phyloP scores from a whole-genome alignment of 2,888 invertebrate species.

The Dendrolimus houi region DNA sequence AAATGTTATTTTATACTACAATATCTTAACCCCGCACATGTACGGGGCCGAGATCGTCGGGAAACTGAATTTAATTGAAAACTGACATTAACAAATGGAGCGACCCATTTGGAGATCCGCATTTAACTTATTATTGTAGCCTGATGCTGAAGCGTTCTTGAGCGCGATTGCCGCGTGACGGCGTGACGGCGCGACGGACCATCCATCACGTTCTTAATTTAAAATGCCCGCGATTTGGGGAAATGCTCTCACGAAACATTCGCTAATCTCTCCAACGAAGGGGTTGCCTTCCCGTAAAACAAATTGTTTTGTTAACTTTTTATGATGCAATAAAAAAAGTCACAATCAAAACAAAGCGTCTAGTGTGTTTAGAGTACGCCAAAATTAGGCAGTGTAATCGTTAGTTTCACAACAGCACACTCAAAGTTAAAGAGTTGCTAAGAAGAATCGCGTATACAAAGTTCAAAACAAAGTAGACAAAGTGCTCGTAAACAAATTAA shows the following conservation, averaged over 20 bases:
- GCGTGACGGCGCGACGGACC: conserved; percentile 61
- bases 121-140: conserved; percentile 70
- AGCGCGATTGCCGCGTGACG: conserved; percentile 57
- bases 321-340: conserved; percentile 42
- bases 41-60: conserved; percentile 64
- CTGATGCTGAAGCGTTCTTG: conserved; percentile 52
- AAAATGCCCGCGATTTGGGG: conserved; percentile 68
- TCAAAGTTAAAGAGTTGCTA: conserved; percentile 39
- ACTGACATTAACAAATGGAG: conserved; percentile 73
- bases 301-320: conserved; percentile 51
- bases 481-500: conserved; percentile 69
- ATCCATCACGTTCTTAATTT: conserved; percentile 73
- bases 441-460: conserved; percentile 42
- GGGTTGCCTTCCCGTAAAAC: conserved; percentile 53
- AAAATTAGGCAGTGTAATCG: conserved; percentile 29
- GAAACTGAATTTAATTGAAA: conserved; percentile 71
- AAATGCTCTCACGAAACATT: conserved; percentile 48
- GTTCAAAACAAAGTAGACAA: conserved; percentile 60
- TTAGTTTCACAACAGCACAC: conserved; percentile 29
- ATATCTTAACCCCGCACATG: conserved; percentile 37
- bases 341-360: conserved; percentile 24
- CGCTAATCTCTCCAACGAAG: conserved; percentile 53
- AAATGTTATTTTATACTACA: no score
- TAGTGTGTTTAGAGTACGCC: conserved; percentile 35
- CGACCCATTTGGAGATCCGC: conserved; percentile 64